Percentiles rank a stretch among this genome's conserved stretches.
phyloP scores from a whole-genome alignment of 2,797 vertebrate genomes.

The Pygocentrus nattereri region DNA sequence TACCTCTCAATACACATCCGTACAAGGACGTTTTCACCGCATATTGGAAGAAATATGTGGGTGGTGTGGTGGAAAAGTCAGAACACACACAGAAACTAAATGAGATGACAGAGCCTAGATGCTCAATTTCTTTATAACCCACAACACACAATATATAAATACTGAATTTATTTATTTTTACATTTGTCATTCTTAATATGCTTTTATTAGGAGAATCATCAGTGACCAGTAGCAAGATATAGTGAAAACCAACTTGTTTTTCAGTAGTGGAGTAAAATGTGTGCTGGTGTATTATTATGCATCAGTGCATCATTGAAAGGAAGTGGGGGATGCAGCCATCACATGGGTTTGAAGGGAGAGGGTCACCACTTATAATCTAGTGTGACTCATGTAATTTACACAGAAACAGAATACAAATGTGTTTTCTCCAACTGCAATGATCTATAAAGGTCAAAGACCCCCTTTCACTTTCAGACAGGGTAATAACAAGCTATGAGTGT shows the following conservation, averaged over 20 bases:
- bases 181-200: neutral
- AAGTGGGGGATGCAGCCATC: constrained; percentile 11
- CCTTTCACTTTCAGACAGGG: constrained; percentile 11
- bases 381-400: constrained; percentile 26
- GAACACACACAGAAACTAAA: neutral
- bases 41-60: neutral
- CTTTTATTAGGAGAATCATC: neutral
- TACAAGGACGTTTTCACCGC: neutral
- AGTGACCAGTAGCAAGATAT: neutral
- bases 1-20: neutral
- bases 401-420: constrained; percentile 23
- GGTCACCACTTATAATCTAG: constrained; percentile 34
- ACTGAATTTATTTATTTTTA: neutral
- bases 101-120: neutral
- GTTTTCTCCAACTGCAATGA: constrained; percentile 41
- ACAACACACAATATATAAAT: neutral
- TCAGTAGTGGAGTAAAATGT: neutral
- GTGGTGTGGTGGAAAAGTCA: neutral
- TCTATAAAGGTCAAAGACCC: constrained; percentile 39
- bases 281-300: neutral
- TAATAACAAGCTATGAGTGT: neutral
- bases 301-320: constrained; percentile 6
- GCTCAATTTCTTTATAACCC: neutral
- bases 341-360: neutral
- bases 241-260: neutral